Conservation (phyloP, 2,797 vertebrate species). For the Melanotaenia boesemani region DNA sequence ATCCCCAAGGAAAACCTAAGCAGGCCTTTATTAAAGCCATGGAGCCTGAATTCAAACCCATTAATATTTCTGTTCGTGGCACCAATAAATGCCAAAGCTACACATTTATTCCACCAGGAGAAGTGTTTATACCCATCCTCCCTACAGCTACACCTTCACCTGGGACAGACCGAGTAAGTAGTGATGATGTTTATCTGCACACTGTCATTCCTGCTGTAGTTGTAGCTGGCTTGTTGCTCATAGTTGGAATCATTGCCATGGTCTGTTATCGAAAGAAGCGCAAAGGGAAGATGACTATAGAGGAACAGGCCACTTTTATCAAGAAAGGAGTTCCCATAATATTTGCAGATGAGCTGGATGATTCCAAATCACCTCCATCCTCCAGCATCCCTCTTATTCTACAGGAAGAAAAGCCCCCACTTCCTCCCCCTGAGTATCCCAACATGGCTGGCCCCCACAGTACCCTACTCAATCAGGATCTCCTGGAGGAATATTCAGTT, state of each 20-base stretch:
- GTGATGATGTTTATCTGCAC: constrained; percentile 96
- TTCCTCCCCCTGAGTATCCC: constrained; percentile 96
- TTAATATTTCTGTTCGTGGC: constrained; percentile 89
- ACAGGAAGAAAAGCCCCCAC: constrained; percentile 97
- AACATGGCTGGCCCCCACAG: constrained; percentile 95
- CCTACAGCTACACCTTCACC: constrained; percentile 82
- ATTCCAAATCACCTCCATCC: constrained; percentile 97
- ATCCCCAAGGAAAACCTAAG: constrained; percentile 87
- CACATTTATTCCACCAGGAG: constrained; percentile 88
- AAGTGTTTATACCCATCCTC: constrained; percentile 73
- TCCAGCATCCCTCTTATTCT: constrained; percentile 99
- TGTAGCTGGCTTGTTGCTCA: constrained; percentile 94
- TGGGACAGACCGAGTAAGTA: constrained; percentile 90
- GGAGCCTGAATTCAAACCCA: constrained; percentile 93
- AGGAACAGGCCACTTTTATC: constrained; percentile 99
- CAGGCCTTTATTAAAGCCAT: constrained; percentile 85
- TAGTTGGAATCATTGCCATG: constrained; percentile 97
- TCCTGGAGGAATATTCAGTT: constrained; percentile 93
- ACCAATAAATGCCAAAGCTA: constrained; percentile 90
- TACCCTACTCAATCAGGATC: constrained; percentile 95
- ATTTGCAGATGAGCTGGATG: constrained; percentile 97
- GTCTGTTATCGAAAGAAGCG: constrained; percentile 99
- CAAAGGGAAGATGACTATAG: constrained; percentile 97
- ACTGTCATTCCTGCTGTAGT: constrained; percentile 98
- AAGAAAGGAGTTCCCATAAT: constrained; percentile 99